Conservation (phyloP, 1,140 invertebrate species). For the Aplysia californica region DNA sequence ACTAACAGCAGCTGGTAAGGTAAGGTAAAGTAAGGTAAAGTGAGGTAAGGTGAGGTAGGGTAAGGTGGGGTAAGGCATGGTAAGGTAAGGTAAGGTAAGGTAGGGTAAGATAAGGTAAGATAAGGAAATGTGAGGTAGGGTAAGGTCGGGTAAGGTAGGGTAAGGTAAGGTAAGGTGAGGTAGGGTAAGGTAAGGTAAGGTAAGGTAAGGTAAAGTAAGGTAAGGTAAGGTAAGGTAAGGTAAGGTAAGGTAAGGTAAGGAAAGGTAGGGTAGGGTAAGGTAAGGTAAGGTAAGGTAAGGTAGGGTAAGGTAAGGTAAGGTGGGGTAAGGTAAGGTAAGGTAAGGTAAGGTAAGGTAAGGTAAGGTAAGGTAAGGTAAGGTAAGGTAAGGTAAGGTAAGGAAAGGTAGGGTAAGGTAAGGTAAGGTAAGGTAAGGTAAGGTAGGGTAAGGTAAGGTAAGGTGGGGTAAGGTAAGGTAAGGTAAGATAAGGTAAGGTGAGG, state of each 20-base stretch:
- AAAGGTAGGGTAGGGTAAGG: not conserved
- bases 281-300: not conserved
- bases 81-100: not conserved
- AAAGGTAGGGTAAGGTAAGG: not conserved
- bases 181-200: not conserved
- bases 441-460: not conserved
- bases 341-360: not conserved
- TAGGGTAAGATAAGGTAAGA: not conserved
- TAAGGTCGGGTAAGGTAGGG: not conserved
- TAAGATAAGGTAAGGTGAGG: not conserved
- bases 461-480: not conserved
- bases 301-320: not conserved
- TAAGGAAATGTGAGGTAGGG: not conserved
- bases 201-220: not conserved
- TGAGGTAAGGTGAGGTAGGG: not conserved
- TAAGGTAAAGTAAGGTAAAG: not conserved
- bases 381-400: not conserved
- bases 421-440: not conserved
- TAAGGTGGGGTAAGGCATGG: not conserved
- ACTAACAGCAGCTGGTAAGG: too few relatives aligned
- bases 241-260: not conserved
- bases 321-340: not conserved
- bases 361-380: slow-evolving; percentile 1
- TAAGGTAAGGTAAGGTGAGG: not conserved
- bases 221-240: not conserved